Conservation (phyloP, 2,113 vertebrate species). For the Verasper variegatus region DNA sequence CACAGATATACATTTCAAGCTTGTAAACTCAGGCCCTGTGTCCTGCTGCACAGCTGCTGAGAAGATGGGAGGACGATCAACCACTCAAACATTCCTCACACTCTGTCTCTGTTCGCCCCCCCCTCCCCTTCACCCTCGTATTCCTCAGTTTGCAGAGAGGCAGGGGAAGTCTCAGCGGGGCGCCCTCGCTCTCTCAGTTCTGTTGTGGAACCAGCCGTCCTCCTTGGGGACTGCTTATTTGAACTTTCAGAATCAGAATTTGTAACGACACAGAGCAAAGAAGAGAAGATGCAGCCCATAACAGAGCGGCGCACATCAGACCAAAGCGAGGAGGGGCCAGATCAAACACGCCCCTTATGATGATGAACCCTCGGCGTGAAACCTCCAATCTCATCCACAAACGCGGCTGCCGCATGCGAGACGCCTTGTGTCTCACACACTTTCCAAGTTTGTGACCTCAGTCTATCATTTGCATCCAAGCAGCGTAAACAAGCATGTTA, state of each 20-base stretch:
- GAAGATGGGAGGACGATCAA: constrained; percentile 67
- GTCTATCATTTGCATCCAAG: constrained; percentile 71
- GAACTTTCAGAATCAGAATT: constrained; percentile 75
- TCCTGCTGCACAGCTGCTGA: constrained; percentile 67
- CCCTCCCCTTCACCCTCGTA: constrained; percentile 24
- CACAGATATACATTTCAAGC: constrained; percentile 35
- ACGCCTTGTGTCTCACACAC: constrained; percentile 58
- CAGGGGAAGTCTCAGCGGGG: constrained; percentile 47
- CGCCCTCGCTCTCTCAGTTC: constrained; percentile 41
- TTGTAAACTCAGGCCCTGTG: constrained; percentile 21
- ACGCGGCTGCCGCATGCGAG: constrained; percentile 20
- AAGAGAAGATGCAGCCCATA: constrained; percentile 48
- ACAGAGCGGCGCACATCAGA: constrained; percentile 47
- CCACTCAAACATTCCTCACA: constrained; percentile 54
- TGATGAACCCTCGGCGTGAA: constrained; percentile 58
- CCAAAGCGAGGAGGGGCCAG: constrained; percentile 43
- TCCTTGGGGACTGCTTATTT: constrained; percentile 70
- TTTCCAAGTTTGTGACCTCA: constrained; percentile 63
- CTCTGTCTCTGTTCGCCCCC: background rate
- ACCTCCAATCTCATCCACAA: constrained; percentile 38
- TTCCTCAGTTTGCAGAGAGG: constrained; percentile 50
- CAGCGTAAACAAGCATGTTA: constrained; percentile 68
- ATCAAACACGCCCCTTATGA: constrained; percentile 59
- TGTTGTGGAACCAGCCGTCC: constrained; percentile 57
- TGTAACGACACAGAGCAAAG: constrained; percentile 63